Evolutionary conservation across 1,140 invertebrate species (phyloP).

Genomic region (Drosophila nikananu): DNA sequence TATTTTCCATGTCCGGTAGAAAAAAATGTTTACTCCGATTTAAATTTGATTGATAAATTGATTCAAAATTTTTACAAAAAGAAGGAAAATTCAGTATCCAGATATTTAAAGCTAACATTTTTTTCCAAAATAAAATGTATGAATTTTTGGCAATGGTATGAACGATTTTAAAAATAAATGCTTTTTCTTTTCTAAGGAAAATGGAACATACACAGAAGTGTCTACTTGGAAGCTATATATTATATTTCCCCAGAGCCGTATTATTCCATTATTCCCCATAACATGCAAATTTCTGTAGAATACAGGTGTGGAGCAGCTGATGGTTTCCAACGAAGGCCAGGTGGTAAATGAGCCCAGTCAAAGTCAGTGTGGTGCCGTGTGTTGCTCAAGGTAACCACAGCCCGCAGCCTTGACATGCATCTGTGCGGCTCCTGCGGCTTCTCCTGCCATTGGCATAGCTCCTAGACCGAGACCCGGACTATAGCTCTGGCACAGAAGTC

Average conservation of each 20-base stretch:
- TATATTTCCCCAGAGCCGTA: constrained; percentile 1
- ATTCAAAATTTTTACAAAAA: no score
- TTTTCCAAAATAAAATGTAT: no score
- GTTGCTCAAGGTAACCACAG: constrained; percentile 67
- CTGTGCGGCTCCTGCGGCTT: constrained; percentile 61
- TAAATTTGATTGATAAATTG: no score
- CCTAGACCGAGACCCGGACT: constrained; percentile 10
- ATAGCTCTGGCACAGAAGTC: constrained; percentile 15
- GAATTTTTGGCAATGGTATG: no score
- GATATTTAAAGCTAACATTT: no score
- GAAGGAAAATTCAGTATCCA: no score
- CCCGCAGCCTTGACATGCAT: constrained; percentile 80
- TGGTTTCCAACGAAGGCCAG: constrained; percentile 3
- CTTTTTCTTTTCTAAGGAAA: not conserved
- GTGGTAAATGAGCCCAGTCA: constrained; percentile 45
- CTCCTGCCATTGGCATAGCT: constrained; percentile 6
- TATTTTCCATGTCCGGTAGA: no score
- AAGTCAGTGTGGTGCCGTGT: constrained; percentile 70
- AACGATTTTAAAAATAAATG: not conserved
- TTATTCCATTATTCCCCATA: constrained; percentile 5
- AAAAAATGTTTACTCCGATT: no score
- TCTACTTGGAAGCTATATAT: not conserved
- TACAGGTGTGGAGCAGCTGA: not conserved
- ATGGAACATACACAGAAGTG: constrained; percentile 2
- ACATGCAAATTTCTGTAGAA: constrained; percentile 32